These are phyloP conservation scores for Macaca fascicularis DNA, from an alignment of 2,113 vertebrate species.

Conservation along the genomic window T2T-MFA8v1.1 NC_088375.1:177821501-177822000, in stretches of 20 bases:
- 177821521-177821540: conserved; percentile 19
- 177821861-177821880: conserved; percentile 1
- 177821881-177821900: background rate
- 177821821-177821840: conserved; percentile 34
- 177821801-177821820: background rate
- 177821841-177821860: conserved; percentile 1
- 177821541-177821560: conserved; percentile 12
- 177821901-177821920: background rate
- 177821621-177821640: background rate
- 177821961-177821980: background rate
- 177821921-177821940: background rate
- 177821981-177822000: background rate
- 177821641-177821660: background rate
- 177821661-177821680: background rate
- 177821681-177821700: background rate
- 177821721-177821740: background rate
- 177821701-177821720: background rate
- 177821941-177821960: background rate
- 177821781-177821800: background rate
- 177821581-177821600: background rate
- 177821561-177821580: background rate
- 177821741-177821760: background rate
- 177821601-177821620: background rate
- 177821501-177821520: conserved; percentile 52
- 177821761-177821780: background rate